Conservation (phyloP, 2,888 invertebrate species). For the Meteorus cinctellus region DNA sequence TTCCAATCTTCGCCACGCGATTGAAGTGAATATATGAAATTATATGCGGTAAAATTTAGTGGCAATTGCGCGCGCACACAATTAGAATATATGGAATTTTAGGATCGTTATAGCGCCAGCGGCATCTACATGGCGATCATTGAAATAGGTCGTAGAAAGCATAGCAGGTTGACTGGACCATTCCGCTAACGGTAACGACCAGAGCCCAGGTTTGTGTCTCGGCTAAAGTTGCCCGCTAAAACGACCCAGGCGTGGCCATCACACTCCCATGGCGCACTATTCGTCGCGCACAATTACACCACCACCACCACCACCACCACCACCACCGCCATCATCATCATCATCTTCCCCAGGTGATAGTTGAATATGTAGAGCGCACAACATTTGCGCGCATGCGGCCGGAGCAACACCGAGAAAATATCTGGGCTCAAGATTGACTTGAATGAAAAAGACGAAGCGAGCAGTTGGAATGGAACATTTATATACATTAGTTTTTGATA, state of each 20-base stretch:
- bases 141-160: constrained; percentile 71
- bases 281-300: constrained; percentile 48
- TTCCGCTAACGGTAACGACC: constrained; percentile 74
- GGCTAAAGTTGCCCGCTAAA: constrained; percentile 62
- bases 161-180: constrained; percentile 62
- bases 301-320: constrained; percentile 45
- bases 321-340: constrained; percentile 18
- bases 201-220: constrained; percentile 69
- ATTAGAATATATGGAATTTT: constrained; percentile 47
- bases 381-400: constrained; percentile 56
- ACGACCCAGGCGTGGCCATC: constrained; percentile 63
- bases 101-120: constrained; percentile 72
- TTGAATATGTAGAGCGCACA: constrained; percentile 4
- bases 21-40: background rate
- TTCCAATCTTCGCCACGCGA: background rate
- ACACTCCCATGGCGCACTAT: constrained; percentile 37
- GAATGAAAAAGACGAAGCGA: constrained; percentile 36
- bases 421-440: constrained; percentile 20
- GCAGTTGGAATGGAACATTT: background rate
- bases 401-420: constrained; percentile 26
- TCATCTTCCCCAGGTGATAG: background rate
- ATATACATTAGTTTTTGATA: background rate
- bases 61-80: constrained; percentile 49
- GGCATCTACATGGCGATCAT: constrained; percentile 72
- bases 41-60: background rate